Percentiles rank a stretch among this genome's conserved stretches.
Evolutionary conservation across 2,797 vertebrate genomes (phyloP).

Genomic region (Heterohyrax brucei): DNA sequence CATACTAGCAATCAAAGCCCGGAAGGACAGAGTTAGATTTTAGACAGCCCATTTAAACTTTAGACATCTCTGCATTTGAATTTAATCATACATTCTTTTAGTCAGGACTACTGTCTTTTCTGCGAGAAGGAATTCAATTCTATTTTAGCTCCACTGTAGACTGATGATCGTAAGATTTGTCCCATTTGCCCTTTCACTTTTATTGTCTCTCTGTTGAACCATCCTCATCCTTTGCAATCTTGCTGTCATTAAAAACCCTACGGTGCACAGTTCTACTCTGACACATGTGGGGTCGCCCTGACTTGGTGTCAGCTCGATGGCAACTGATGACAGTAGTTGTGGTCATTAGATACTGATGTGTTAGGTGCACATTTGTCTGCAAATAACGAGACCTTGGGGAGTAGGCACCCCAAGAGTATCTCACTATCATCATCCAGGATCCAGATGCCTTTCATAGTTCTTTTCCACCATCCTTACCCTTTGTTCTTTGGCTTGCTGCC

Average conservation of each 20-base stretch:
- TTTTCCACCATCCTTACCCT: not conserved
- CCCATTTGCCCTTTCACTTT: not conserved
- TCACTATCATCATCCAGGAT: not conserved
- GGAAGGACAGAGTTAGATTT: conserved; percentile 57
- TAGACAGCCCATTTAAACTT: not conserved
- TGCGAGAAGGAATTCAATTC: not conserved
- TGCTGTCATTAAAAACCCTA: not conserved
- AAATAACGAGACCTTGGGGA: not conserved
- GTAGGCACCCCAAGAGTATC: not conserved
- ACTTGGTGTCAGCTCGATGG: not conserved
- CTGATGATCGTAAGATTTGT: not conserved
- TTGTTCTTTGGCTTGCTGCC: not conserved
- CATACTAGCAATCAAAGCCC: conserved; percentile 29
- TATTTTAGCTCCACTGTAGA: not conserved
- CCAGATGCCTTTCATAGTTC: not conserved
- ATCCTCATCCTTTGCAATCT: not conserved
- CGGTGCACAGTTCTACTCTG: not conserved
- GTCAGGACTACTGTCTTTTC: conserved; percentile 15
- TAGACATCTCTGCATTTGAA: conserved; percentile 53
- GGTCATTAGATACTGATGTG: not conserved
- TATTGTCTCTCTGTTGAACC: not conserved
- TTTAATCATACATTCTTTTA: conserved; percentile 13
- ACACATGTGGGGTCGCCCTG: not conserved
- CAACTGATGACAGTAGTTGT: not conserved
- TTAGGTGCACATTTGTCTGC: not conserved